Percentiles rank a stretch among this genome's conserved stretches.
These are phyloP conservation scores for Pipistrellus kuhlii DNA, from an alignment of 2,797 vertebrate species.

Conservation along the genomic window DNA sequence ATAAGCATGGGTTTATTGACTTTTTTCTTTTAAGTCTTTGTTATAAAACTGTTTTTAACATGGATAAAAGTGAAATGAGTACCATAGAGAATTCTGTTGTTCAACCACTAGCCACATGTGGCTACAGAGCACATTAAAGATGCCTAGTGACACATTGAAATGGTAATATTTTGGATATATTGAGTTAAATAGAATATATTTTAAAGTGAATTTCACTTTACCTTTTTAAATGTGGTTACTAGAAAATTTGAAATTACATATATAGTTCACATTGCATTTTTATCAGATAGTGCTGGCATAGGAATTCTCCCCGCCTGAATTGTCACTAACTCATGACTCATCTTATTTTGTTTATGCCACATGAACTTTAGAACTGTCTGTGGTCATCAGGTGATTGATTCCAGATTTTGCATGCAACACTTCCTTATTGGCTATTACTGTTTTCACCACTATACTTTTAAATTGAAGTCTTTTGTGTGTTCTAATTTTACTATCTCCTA, in stretches of 20 bases:
- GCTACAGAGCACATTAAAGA: not conserved
- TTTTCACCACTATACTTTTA: not conserved
- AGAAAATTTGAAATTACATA: slow-evolving; percentile 16
- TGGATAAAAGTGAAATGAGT: not conserved
- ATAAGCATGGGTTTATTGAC: not conserved
- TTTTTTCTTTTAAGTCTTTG: slow-evolving; percentile 14
- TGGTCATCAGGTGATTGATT: not conserved
- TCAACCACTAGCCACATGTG: not conserved
- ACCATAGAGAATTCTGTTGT: not conserved
- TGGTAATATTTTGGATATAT: not conserved
- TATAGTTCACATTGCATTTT: not conserved
- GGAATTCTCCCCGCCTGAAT: not conserved
- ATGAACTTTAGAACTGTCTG: not conserved
- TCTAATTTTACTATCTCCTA: slow-evolving; percentile 5
- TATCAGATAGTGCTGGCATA: not conserved
- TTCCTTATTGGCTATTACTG: not conserved
- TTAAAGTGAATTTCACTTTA: not conserved
- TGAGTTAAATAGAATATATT: slow-evolving; percentile 31
- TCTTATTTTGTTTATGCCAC: slow-evolving; percentile 48
- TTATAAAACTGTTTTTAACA: slow-evolving; percentile 9
- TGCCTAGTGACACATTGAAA: not conserved
- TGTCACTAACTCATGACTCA: not conserved
- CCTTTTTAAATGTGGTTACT: not conserved
- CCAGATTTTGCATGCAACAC: slow-evolving; percentile 5
- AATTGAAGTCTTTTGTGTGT: not conserved